Conservation (phyloP, 2,888 invertebrate species). For the Dolichomitus sp. region DNA sequence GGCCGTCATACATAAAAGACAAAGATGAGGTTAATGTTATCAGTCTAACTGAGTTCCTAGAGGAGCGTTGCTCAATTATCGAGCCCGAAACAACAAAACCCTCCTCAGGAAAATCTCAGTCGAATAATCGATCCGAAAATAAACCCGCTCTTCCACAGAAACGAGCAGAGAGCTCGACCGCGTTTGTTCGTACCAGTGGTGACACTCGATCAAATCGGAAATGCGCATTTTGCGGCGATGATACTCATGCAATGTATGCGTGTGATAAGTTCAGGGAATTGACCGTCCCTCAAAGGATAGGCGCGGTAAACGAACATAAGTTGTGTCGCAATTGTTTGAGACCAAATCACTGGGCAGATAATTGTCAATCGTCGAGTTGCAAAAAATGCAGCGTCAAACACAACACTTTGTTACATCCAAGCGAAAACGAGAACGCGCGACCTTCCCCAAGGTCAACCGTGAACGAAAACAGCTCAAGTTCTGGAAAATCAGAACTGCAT, state of each 20-base stretch:
- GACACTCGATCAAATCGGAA: conserved; percentile 5
- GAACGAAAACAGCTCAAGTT: conserved; percentile 1
- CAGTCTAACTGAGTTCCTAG: conserved; percentile 45
- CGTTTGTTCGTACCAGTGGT: conserved; percentile 12
- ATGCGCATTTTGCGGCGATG: conserved; percentile 24
- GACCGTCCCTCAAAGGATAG: conserved; percentile 27
- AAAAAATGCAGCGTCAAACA: conserved; percentile 26
- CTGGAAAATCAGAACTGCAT: background rate
- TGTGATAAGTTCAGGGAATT: conserved; percentile 36
- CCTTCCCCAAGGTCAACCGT: background rate
- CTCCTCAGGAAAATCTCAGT: conserved; percentile 15
- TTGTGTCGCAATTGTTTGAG: conserved; percentile 51
- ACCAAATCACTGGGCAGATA: background rate
- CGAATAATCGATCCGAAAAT: conserved; percentile 6
- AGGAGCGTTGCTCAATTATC: conserved; percentile 53
- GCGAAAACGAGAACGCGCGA: background rate
- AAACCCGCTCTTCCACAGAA: background rate
- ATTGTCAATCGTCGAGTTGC: conserved; percentile 34
- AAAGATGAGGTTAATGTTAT: background rate
- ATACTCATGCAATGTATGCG: conserved; percentile 26
- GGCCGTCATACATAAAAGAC: conserved; percentile 35
- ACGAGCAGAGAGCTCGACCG: background rate
- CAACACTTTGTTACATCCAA: conserved; percentile 34
- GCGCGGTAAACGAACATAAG: conserved; percentile 32
- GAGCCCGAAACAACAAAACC: conserved; percentile 25